Conservation (phyloP, 1,140 invertebrate species). For the Aporrectodea caliginosa region DNA sequence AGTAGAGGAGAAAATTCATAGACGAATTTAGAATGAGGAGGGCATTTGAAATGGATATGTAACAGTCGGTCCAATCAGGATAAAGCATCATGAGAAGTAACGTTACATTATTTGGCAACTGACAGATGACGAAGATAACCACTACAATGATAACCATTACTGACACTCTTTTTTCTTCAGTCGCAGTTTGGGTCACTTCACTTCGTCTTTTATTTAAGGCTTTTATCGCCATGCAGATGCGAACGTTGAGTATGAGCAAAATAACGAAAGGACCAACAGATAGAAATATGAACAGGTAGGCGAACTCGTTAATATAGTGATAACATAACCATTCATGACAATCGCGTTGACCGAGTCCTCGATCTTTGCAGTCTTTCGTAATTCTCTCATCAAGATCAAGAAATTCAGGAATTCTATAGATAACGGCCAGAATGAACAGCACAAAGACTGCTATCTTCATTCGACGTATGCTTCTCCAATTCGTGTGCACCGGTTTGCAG, state of each 20-base stretch:
- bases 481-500: background rate
- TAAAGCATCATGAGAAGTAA: too few species aligned
- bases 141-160: constrained; percentile 26
- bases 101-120: too few species aligned
- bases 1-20: too few species aligned
- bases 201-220: background rate
- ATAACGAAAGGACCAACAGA: background rate
- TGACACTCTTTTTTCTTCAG: constrained; percentile 34
- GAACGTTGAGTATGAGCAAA: background rate
- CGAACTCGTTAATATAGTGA: background rate
- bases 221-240: background rate
- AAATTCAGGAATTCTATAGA: background rate
- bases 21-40: too few species aligned
- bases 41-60: too few species aligned
- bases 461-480: background rate
- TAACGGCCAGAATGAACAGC: background rate
- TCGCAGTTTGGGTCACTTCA: constrained; percentile 41
- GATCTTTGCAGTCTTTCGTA: too few species aligned
- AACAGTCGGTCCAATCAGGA: too few species aligned
- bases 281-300: background rate
- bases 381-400: background rate
- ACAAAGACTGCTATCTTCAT: background rate
- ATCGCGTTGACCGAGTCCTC: too few species aligned
- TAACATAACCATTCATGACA: background rate
- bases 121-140: constrained; percentile 26